A percentile compares a stretch with the other conserved stretches of the same genome.
Evolutionary conservation across 2,888 invertebrate species (phyloP).

Genomic region (Dasysyrphus albostriatus): DNA sequence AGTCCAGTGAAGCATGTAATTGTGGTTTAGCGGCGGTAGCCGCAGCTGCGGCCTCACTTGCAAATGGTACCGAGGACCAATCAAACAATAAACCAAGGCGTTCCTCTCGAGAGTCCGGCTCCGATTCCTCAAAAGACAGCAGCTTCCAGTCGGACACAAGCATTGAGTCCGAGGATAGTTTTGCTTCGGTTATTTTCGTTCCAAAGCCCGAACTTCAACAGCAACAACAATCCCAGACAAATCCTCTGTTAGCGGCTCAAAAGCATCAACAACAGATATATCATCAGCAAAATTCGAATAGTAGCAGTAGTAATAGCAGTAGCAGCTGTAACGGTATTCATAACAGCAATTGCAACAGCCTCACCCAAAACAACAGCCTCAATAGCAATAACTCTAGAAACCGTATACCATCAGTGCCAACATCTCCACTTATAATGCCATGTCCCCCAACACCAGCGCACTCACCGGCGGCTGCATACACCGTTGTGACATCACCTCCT

Average conservation of each 20-base stretch:
- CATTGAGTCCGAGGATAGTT: constrained; percentile 96
- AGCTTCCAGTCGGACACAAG: constrained; percentile 97
- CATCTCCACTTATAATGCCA: constrained; percentile 87
- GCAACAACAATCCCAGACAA: constrained; percentile 80
- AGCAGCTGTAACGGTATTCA: constrained; percentile 80
- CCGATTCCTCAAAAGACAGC: constrained; percentile 94
- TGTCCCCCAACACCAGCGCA: constrained; percentile 84
- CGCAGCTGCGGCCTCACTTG: constrained; percentile 77
- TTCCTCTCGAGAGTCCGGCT: constrained; percentile 93
- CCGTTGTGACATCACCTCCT: constrained; percentile 81
- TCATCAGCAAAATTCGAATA: constrained; percentile 80
- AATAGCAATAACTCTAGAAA: constrained; percentile 64
- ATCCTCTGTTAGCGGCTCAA: constrained; percentile 72
- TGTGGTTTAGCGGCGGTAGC: constrained; percentile 77
- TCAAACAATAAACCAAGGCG: constrained; percentile 86
- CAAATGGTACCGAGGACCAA: constrained; percentile 79
- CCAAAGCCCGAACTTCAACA: constrained; percentile 89
- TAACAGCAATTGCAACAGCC: constrained; percentile 64
- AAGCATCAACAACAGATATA: constrained; percentile 76
- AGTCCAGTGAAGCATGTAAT: constrained; percentile 66
- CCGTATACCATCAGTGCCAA: constrained; percentile 88
- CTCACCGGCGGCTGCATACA: constrained; percentile 82
- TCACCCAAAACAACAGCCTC: constrained; percentile 58
- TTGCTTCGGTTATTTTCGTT: constrained; percentile 95
- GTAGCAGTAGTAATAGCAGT: constrained; percentile 82